phyloP scores from a whole-genome alignment of 1,140 invertebrate species.

The Magallana gigas region DNA sequence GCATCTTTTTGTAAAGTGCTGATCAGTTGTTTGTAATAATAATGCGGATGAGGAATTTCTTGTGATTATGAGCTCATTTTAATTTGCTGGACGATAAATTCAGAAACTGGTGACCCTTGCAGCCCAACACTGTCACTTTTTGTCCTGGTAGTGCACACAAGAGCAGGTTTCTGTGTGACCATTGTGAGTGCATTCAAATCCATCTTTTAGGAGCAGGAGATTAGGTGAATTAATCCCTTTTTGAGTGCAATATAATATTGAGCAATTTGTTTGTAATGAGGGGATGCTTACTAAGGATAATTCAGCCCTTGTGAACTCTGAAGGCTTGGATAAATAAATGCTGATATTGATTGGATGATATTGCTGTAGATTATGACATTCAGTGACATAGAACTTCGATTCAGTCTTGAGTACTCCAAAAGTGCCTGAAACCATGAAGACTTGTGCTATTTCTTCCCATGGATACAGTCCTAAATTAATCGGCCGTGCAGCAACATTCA shows the following conservation, averaged over 20 bases:
- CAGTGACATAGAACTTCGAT: background rate
- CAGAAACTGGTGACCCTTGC: background rate
- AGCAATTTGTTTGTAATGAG: constrained; percentile 36
- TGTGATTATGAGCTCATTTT: constrained; percentile 29
- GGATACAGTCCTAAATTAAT: background rate
- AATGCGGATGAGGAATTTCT: background rate
- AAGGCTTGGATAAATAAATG: constrained; percentile 22
- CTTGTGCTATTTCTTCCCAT: background rate
- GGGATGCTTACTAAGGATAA: constrained; percentile 13
- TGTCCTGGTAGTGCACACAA: background rate
- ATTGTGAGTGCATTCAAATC: constrained; percentile 7
- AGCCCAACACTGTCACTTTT: background rate
- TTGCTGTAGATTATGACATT: constrained; percentile 27
- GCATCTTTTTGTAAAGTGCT: constrained; percentile 3
- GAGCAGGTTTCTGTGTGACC: background rate
- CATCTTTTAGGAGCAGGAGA: constrained; percentile 1
- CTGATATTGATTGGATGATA: constrained; percentile 23
- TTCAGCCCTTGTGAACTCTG: background rate
- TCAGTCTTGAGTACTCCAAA: background rate
- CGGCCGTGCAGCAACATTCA: background rate
- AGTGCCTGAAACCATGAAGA: constrained; percentile 6
- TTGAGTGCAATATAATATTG: constrained; percentile 34
- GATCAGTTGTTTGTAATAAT: background rate
- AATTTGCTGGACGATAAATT: constrained; percentile 16
- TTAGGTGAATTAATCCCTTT: constrained; percentile 33